Base-by-base conservation (phyloP, 2,888 invertebrate species). In the Apamea epomidion region DNA sequence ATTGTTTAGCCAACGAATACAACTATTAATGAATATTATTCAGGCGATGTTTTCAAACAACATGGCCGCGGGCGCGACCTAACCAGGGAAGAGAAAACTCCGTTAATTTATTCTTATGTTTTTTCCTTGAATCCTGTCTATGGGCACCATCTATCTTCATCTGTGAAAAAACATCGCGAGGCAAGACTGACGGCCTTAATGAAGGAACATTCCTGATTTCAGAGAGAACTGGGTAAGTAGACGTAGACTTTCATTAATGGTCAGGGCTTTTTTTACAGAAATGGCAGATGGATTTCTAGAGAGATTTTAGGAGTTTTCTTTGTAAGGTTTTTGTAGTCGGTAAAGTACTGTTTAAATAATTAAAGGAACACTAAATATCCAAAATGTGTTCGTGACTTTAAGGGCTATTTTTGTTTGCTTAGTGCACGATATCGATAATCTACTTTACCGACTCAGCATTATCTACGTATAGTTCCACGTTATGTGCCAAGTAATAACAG, bases 71-170 rank as follows among this genome's bases (percentile, higher is more conserved):
- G 67, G 62, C 65, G 54, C 73, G 45, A 85, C 73, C 72, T 69
- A 54, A 65, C 64, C 29, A 79, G 74, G 70, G 74, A 82, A 87
- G 76, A 88, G 79, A 88, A 88, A 90, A 89, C 86, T 90, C 76
- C 76, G 86, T 84, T 89, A 88, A 90, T 91, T 90, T 91, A 91
- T 90, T 88, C 89, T 78, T 81, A 88, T 89, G 84, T 92, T 92
- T 91, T 90, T 90, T 90, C 88, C 85, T 83, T 75, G 84, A 78
- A 84, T 83, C 82, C 85, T 86, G 82, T 81, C 88, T 81, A 90
- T 90, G 87, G 86, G 82, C 80, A 83, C 86, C 92, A 93, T 94
- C 91, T 87, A 91, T 94, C 94, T 94, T 94, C 94, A 93, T 94
- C 92, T 92, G 88, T 80, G 87, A 86, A 91, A 91, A 88, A 88